Evolutionary conservation across 1,140 invertebrate species (phyloP), one percentile per base, ranked within the genome.

Genomic region (Heliconius congener): DNA sequence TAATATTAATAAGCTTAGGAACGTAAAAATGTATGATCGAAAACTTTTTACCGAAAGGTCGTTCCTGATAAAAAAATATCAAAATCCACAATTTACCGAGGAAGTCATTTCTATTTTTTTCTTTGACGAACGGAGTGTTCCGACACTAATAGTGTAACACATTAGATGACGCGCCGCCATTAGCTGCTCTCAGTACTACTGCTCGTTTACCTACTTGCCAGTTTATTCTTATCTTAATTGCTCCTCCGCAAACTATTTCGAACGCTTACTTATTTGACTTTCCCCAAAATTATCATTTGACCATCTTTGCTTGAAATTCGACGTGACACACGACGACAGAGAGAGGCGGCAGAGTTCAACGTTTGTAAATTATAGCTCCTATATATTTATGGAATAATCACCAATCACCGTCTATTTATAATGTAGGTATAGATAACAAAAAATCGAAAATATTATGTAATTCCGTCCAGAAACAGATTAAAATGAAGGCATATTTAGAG

Each of bases 91-190:
- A 57, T 66, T 30, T 30, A 9, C 2, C 60, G 11, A 8, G 23
- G 30, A 30, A 66, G 9, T 9, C 8, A 60, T 23, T n/a, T 60
- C 55, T 11, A 60, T 30, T 66, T 11, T 8, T 27, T 11, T 16
- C 60, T 11, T 60, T 66, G 1, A 5, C 5, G 5, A 16, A 11
- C 13, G 60, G 27, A 66, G 60, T 66, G 60, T 11, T 57, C 74
- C 57, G 9, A 34, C 66, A 23, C 76, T 77, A 77, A 77, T 70
- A 46, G 50, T 66, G 23, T 70, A 23, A 9, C 16, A 8, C 70
- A 77, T 77, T 77, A 77, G 70, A 30, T 77, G 76, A 77, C 76
- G 76, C 66, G 27, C 27, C 34, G 60, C 46, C 70, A 39, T 55
- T 77, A 77, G 76, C 76, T 77, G 27, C 75, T 71, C 9, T 4